Percentiles rank a stretch among this genome's conserved stretches.
Conservation (phyloP, 2,113 vertebrate genomes). For the Felis catus region DNA sequence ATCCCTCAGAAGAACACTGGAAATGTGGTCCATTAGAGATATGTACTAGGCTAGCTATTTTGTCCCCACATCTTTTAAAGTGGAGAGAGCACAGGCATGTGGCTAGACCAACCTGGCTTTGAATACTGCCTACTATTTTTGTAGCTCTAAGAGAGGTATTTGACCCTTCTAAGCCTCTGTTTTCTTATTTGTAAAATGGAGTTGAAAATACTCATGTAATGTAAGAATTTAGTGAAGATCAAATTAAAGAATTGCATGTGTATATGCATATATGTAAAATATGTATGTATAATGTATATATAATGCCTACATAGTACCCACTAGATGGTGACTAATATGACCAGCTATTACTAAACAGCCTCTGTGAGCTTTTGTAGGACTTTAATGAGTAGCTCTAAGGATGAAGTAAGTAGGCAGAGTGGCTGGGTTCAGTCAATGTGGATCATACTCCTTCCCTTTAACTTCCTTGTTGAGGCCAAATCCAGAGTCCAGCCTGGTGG, state of each 20-base stretch:
- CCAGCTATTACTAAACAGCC: not conserved
- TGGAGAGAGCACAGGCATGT: not conserved
- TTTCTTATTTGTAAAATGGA: not conserved
- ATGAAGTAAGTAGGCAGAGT: not conserved
- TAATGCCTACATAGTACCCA: not conserved
- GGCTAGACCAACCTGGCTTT: not conserved
- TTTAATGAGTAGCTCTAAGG: not conserved
- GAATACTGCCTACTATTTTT: not conserved
- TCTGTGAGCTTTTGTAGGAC: not conserved
- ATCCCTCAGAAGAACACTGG: not conserved
- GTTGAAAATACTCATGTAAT: not conserved
- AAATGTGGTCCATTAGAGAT: not conserved
- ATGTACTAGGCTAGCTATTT: not conserved
- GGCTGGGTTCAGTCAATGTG: not conserved
- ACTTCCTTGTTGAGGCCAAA: not conserved
- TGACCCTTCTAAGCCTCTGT: not conserved
- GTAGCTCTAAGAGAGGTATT: not conserved
- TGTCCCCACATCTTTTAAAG: not conserved
- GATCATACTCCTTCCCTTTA: not conserved
- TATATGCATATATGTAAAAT: not conserved
- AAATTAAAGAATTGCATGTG: not conserved
- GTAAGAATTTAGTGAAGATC: not conserved
- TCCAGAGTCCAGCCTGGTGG: not conserved
- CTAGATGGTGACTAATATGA: not conserved
- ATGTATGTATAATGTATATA: not conserved